Evolutionary conservation across 2,888 invertebrate genomes (phyloP).

Genomic region (Colletes collaris): DNA sequence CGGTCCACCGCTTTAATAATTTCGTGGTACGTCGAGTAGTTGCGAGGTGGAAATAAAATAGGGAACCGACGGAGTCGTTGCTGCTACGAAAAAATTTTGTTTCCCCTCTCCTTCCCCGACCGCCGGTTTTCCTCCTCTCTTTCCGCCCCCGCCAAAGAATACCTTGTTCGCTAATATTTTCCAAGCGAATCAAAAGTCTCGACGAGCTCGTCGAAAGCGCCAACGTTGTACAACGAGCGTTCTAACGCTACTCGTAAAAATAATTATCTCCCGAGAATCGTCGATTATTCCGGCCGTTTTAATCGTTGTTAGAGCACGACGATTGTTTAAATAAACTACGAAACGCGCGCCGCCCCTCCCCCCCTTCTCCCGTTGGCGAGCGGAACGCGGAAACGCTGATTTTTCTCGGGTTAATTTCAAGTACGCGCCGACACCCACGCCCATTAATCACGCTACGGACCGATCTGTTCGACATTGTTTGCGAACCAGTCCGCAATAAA

Average conservation of each 20-base stretch:
- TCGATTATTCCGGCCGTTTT: slow-evolving; percentile 5
- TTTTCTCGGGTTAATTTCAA: slow-evolving; percentile 45
- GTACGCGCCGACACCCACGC: slow-evolving; percentile 21
- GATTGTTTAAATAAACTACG: slow-evolving; percentile 29
- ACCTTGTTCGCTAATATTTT: slow-evolving; percentile 52
- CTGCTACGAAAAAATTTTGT: slow-evolving; percentile 46
- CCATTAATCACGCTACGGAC: slow-evolving; percentile 53
- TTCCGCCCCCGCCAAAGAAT: slow-evolving; percentile 26
- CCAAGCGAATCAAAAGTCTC: slow-evolving; percentile 24
- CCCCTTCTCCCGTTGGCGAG: no score
- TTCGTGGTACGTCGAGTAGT: slow-evolving; percentile 62
- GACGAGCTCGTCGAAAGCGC: slow-evolving; percentile 23
- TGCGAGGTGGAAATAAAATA: slow-evolving; percentile 61
- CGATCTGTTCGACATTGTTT: slow-evolving; percentile 49
- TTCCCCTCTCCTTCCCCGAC: slow-evolving; percentile 9
- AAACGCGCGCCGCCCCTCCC: no score
- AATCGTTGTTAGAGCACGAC: slow-evolving; percentile 6
- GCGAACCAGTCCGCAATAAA: slow-evolving; percentile 56
- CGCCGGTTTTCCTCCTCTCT: neutral
- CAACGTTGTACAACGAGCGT: slow-evolving; percentile 23
- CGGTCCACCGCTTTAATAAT: slow-evolving; percentile 62
- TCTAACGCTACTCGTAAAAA: slow-evolving; percentile 45
- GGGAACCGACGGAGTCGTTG: slow-evolving; percentile 39
- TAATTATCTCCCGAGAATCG: slow-evolving; percentile 44
- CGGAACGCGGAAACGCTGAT: slow-evolving; percentile 28